These are phyloP conservation scores for Mythimna loreyi DNA, from an alignment of 2,888 invertebrate species.

Conservation along the genomic window DNA sequence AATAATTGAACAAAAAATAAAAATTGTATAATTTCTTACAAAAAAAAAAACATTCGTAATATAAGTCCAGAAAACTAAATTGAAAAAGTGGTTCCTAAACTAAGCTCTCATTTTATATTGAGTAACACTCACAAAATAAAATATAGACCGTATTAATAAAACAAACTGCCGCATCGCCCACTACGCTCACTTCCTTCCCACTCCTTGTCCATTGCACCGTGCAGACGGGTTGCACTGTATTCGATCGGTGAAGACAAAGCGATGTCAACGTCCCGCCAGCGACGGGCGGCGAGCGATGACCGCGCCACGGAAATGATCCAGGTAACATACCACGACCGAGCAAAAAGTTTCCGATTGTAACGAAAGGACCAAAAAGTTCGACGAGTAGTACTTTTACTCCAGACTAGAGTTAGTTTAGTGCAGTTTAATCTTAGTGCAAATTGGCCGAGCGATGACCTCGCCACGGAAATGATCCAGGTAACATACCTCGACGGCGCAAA, in stretches of 20 bases:
- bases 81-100: too few relatives aligned
- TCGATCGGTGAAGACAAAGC: constrained; percentile 79
- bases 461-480: too few relatives aligned
- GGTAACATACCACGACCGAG: constrained; percentile 34
- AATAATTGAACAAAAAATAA: too few relatives aligned
- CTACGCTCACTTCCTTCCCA: constrained; percentile 24
- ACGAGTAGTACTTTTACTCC: not conserved
- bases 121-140: too few relatives aligned
- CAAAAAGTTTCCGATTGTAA: constrained; percentile 20
- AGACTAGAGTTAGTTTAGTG: too few relatives aligned
- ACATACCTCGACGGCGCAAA: too few relatives aligned
- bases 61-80: too few relatives aligned
- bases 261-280: constrained; percentile 79
- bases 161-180: constrained; percentile 37
- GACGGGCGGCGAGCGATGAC: constrained; percentile 61
- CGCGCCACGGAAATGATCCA: constrained; percentile 60
- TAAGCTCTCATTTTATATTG: too few relatives aligned
- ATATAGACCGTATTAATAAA: not conserved
- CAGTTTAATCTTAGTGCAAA: too few relatives aligned
- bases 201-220: constrained; percentile 20
- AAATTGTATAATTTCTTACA: too few relatives aligned
- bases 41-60: too few relatives aligned
- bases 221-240: constrained; percentile 61
- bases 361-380: constrained; percentile 1
- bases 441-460: too few relatives aligned